Evolutionary conservation across 1,140 invertebrate species (phyloP), one percentile per base, ranked within the genome.

Genomic region (Penaeus vannamei): DNA sequence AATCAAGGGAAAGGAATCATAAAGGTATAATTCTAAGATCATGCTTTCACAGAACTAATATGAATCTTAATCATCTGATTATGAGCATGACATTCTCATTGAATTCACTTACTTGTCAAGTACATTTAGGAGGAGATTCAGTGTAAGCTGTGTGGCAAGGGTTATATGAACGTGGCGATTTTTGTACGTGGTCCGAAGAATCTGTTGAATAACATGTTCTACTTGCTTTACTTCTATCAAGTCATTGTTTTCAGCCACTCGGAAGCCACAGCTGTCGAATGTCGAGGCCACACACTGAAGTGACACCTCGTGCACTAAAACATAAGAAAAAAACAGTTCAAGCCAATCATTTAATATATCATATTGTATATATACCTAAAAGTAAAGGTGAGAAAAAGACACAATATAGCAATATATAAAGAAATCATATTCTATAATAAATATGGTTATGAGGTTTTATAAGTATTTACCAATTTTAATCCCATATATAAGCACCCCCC

Each of bases 91-190:
- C 36, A 42, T 42, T 42, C 36, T 42, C 36, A 42, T 7, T 42
- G 36, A 42, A 7, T 53, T 90, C 62, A 92, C 93, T 93, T 93
- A 95, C 95, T 93, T 93, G 92, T 95, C 95, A 94, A 94, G 95
- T 90, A 95, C 92, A 93, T 95, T 95, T 29, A 95, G 93, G 42
- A 96, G 92, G 86, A 95, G 94, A 92, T 95, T 95, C 59, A 95
- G 92, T 85, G 94, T 92, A 46, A 95, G 91, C 90, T 95, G 94
- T 32, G 95, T 94, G 80, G 94, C 93, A 84, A 94, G 91, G 90
- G 95, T 94, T 81, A 95, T 93, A 91, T 95, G 94, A 62, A 94
- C 94, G 85, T 93, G 93, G 79, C 91, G 87, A 26, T 86, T 64
- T 69, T 89, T 90, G 83, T 86, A 89, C 7, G 87, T 90, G 14